Base-by-base conservation (phyloP, 2,797 vertebrate genomes). In the Urophycis tenuis region DNA sequence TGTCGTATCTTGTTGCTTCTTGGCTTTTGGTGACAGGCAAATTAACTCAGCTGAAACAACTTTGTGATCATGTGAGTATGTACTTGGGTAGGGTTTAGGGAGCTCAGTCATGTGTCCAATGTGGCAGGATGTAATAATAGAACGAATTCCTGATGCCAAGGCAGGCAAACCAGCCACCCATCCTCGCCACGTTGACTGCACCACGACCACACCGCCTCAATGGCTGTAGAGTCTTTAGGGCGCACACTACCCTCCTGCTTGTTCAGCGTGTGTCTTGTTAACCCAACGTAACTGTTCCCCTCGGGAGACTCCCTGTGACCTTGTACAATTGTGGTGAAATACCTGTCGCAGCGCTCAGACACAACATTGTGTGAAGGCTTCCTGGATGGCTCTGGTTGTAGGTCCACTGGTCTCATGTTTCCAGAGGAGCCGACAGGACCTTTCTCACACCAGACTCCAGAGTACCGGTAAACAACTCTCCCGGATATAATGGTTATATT, bases 41-140 rank as follows among this genome's bases (percentile, higher is more conserved):
- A 53, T 79, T 53, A 79, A 76, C 74, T 74, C 34, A 75, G 76
- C 74, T 74, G 39, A 32, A 70, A 73, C 75, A 53, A 34, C 70
- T 75, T 71, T 71, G 30, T n/a, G 17, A 78, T 79, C 79, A 73
- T 74, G 80, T 78, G 35, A 31, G 35, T 31, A 70, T 9, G 69
- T 33, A 71, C 69, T 71, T 71, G 69, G 32, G 69, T 22, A 71
- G 31, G 69, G 74, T 77, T 76, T 71, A 36, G 69, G 72, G 12
- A 72, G 53, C 75, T 80, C 80, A 79, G 85, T 83, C 84, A 85
- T 83, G 81, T 79, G 79, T 69, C 78, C 39, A 80, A 76, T 81
- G 78, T 76, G 77, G 32, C 77, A 76, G 82, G 31, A 39, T 85
- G 81, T 86, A 84, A 77, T 90, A 88, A 90, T 90, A 92, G 87